These are phyloP conservation scores for Rissa tridactyla DNA, from an alignment of 2,113 vertebrate species.

Conservation along the genomic window DNA sequence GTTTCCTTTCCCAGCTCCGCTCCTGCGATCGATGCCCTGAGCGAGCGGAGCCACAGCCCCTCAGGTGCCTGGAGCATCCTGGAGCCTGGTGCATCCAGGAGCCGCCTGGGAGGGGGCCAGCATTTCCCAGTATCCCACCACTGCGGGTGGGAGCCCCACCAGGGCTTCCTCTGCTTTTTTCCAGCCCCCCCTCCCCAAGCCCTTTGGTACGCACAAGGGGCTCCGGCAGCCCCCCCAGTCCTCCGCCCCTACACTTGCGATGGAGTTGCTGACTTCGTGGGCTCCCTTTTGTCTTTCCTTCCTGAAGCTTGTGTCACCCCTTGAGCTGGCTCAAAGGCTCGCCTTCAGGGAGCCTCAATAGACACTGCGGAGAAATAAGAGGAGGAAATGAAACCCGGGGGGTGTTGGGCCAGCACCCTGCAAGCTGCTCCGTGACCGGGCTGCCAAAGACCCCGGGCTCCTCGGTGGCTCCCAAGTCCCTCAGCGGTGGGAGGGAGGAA, in stretches of 20 bases:
- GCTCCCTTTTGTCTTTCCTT: conserved; percentile 7
- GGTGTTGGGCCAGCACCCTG: conserved; percentile 1
- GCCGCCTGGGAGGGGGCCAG: neutral
- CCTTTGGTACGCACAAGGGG: neutral
- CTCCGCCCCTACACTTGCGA: neutral
- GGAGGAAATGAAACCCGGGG: conserved; percentile 51
- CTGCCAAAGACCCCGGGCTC: neutral
- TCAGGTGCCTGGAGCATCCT: neutral
- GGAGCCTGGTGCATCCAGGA: neutral
- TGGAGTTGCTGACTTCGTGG: neutral
- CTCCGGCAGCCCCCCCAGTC: neutral
- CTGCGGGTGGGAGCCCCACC: neutral
- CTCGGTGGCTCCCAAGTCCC: neutral
- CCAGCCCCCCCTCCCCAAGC: neutral
- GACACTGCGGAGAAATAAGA: neutral
- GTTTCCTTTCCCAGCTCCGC: neutral
- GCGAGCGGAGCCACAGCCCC: neutral
- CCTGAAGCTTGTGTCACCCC: neutral
- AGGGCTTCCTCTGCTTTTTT: neutral
- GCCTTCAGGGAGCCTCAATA: conserved; percentile 22
- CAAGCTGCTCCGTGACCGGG: neutral
- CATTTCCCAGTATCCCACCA: neutral
- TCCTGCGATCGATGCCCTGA: neutral
- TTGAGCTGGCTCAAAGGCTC: neutral
- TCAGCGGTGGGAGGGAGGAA: fast-evolving